Evolutionary conservation across 1,140 invertebrate species (phyloP), one percentile per base, ranked within the genome.

Genomic region (Sitophilus oryzae): DNA sequence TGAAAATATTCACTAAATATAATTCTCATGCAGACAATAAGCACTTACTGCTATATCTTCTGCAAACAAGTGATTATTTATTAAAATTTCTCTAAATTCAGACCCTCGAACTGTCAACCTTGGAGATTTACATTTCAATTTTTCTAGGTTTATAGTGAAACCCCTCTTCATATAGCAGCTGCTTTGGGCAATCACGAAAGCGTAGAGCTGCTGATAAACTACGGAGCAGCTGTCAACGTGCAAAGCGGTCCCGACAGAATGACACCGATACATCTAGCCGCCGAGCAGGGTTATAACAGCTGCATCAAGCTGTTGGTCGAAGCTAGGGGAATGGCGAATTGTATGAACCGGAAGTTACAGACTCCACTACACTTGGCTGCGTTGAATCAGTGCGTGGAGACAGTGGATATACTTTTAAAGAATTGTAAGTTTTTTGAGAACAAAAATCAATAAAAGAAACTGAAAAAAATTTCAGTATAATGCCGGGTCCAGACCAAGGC

Each of bases 141-240:
- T 18, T 48, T 57, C 19, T 52, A 83, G 79, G 82, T 88, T 19
- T 89, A 83, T 59, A 89, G 84, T 3, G 88, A 91, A 73, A 90
- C 89, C 0, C 88, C 89, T 0, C 68, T 93, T 3, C 89, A 92
- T 58, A 82, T 91, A 2, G 88, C 89, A 8, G 84, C 87, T 14
- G 79, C 83, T 38, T 71, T 87, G 23, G 89, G 89, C 8, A 81
- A 81, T 21, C 73, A 78, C 0, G 73, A 75, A 44, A 86, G 85
- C 64, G 75, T 88, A 3, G 80, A 82, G 63, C 64, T 90, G 15
- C 71, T 91, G 1, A 71, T 91, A 21, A 76, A 75, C 44, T 76
- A 85, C 53, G 86, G 86, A 15, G 88, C 88, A 2, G 86, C 89
- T 61, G 84, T 88, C 1, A 75, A 84, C 22, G 84, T 86, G 0